Conservation (phyloP, 1,140 invertebrate genomes). For the Bombus balteatus region DNA sequence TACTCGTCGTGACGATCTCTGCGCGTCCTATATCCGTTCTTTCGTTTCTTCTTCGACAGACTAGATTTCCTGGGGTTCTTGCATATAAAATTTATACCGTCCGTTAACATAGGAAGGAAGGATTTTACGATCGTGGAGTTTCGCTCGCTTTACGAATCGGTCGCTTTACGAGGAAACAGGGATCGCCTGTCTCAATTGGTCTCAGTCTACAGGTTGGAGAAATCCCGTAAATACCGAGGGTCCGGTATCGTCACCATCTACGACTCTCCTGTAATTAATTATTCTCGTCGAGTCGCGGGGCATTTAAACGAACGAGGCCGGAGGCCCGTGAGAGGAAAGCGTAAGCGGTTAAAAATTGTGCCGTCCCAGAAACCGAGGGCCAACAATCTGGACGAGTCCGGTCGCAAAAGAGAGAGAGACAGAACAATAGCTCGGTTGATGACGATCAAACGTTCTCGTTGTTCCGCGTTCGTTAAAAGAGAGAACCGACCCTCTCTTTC, state of each 20-base stretch:
- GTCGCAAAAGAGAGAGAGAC: neutral
- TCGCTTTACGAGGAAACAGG: neutral
- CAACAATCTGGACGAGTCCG: neutral
- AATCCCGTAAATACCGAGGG: conserved; percentile 24
- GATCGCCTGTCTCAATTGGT: neutral
- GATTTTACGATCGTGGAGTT: neutral
- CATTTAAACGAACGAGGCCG: conserved; percentile 52
- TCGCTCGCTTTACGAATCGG: neutral
- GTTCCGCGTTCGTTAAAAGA: neutral
- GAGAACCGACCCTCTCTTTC: neutral
- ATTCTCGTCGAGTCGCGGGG: conserved; percentile 27
- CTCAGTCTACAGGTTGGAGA: conserved; percentile 24
- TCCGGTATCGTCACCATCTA: conserved; percentile 9
- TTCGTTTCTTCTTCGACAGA: neutral
- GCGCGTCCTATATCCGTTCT: neutral
- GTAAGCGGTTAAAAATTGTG: conserved; percentile 38
- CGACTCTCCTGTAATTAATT: conserved; percentile 38
- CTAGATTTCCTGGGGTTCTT: neutral
- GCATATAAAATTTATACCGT: too few species aligned
- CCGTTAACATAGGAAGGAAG: too few species aligned
- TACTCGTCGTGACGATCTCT: neutral
- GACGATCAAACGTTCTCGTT: neutral
- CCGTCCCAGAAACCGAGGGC: conserved; percentile 26
- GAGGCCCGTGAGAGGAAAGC: conserved; percentile 20
- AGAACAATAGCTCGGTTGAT: neutral